Evolutionary conservation across 2,888 invertebrate species (phyloP), one percentile per base, ranked within the genome.

Genomic region (Nemoura dubitans): DNA sequence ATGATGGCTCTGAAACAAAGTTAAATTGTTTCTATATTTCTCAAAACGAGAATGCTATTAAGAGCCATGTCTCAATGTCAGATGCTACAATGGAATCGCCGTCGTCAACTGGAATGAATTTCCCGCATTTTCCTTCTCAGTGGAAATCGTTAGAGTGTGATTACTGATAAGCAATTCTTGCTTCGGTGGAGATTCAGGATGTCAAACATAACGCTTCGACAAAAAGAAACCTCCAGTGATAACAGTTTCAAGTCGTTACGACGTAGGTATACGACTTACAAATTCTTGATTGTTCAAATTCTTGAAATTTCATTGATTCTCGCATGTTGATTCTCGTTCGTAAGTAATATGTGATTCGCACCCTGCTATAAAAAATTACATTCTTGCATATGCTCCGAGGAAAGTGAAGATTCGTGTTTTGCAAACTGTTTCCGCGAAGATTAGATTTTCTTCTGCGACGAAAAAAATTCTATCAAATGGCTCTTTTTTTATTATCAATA

Each of bases 11-110:
- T 21, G 14, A n/a, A n/a, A 59, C 6, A 59, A 59, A 59, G 59
- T 59, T 59, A 59, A 59, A 59, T 59, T 21, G 59, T 59, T 59
- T 59, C 59, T 59, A 59, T 59, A 59, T 59, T 59, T 59, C 59
- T 59, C 21, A 1, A 59, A 59, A 59, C 59, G 59, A 7, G 3
- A 10, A 21, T 21, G 59, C 59, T 59, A 59, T 59, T 59, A 36
- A 21, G 59, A 21, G 59, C 10, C 21, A 59, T 21, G 36, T 6
- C 36, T 36, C 36, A 36, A 10, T 36, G 59, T 59, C 14, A 59
- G 59, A 21, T 59, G 3, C 16, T 59, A 59, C 59, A 14, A 59
- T 59, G 59, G 14, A 59, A 10, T 36, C n/a, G n/a, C n/a, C n/a
- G 36, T 36, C 36, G 36, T 59, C 16, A 59, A 59, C 59, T 59